Evolutionary conservation across 1,140 invertebrate species (phyloP), one percentile per base, ranked within the genome.

Genomic region (Aphis craccivora): DNA sequence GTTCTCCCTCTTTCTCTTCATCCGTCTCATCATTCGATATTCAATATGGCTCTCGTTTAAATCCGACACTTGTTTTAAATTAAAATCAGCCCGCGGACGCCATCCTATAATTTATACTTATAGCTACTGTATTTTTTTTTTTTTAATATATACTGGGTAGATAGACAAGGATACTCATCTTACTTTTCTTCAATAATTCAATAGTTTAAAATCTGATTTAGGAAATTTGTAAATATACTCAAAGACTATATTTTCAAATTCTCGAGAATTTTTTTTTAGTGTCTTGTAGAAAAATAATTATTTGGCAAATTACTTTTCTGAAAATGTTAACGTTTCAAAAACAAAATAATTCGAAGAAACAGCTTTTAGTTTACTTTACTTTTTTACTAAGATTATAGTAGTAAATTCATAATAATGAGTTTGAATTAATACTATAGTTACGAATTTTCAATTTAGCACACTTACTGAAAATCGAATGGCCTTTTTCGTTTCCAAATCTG

Each of bases 1-100:
- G 22, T 83, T 43, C 25, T 91, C 90, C 7, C 55, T 43, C 30
- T 40, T 43, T 87, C 43, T 87, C 11, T 48, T 30, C 37, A 3
- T 53, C 18, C 35, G n/a, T 76, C 22, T 67, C 43, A 40, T 81
- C 90, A 25, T 91, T 48, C 76, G 48, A 92, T 84, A 92, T 92
- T 53, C 91, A 92, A 92, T 92, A 84, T n/a, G 81, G 48, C 45
- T 53, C 48, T 53, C n/a, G n/a, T 53, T 92, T 83, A 83, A 92
- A 84, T 83, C 48, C 91, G 67, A 92, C 51, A 51, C 83, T 87
- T 43, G 45, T 84, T 93, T 86, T 51, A 87, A 53, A 60, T 93
- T 90, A 43, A 60, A 67, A 76, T 11, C n/a, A n/a, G 18, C 18
- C 30, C 45, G 30, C 40, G 84, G 83, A 84, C 23, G 43, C 14